Conservation (phyloP, 1,140 invertebrate genomes). For the Sminthurides bifidus region DNA sequence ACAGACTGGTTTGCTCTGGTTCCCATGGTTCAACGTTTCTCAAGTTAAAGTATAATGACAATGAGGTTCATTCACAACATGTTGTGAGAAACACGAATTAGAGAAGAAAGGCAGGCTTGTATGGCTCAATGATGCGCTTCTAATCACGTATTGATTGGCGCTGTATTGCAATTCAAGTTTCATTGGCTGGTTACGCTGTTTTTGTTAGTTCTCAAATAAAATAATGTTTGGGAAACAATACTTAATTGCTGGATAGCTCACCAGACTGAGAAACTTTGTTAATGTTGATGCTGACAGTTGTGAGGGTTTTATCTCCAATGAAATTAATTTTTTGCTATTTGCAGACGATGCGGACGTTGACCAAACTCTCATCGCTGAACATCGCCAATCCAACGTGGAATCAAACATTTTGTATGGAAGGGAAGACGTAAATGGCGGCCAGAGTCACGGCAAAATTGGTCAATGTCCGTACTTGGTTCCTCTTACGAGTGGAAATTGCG, state of each 20-base stretch:
- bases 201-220: no score
- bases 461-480: slow-evolving; percentile 72
- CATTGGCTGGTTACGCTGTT: no score
- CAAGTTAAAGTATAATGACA: no score
- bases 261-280: background rate
- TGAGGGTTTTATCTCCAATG: background rate
- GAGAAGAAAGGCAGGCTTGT: no score
- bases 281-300: background rate
- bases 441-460: slow-evolving; percentile 46
- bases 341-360: slow-evolving; percentile 11
- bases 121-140: no score
- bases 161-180: no score
- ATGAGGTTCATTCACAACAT: no score
- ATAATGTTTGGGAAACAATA: background rate
- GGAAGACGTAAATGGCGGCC: slow-evolving; percentile 13
- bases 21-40: no score
- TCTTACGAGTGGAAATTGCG: slow-evolving; percentile 50
- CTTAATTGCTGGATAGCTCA: background rate
- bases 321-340: background rate
- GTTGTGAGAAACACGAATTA: no score
- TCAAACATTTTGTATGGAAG: slow-evolving; percentile 1
- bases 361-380: slow-evolving; percentile 3
- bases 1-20: no score
- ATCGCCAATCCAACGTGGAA: slow-evolving; percentile 11
- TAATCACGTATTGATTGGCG: no score